These are phyloP conservation scores for Asarcornis scutulata DNA, from an alignment of 2,113 vertebrate genomes.

Conservation along the genomic window DNA sequence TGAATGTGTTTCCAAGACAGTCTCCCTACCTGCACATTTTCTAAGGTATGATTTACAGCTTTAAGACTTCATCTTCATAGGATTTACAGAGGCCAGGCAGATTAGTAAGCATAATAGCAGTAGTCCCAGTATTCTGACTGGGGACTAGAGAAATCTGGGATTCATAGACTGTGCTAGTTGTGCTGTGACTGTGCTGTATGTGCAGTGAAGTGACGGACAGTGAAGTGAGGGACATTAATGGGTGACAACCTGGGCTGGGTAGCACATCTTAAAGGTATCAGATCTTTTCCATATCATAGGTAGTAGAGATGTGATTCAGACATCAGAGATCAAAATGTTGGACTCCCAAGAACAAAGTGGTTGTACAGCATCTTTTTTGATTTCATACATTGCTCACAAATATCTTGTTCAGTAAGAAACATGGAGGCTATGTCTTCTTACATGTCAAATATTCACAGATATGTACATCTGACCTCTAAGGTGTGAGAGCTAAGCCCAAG, in stretches of 20 bases:
- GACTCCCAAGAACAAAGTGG: not conserved
- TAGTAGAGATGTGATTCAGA: not conserved
- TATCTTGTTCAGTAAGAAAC: not conserved
- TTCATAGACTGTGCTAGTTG: rapidly evolving
- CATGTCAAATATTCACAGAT: not conserved
- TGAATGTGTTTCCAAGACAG: not conserved
- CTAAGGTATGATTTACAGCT: not conserved
- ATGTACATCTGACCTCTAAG: not conserved
- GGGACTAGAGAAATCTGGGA: not conserved
- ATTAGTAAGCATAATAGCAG: not conserved
- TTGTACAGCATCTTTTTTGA: not conserved
- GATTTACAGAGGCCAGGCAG: not conserved
- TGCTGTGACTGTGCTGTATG: no score
- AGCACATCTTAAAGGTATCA: not conserved
- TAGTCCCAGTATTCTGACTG: not conserved
- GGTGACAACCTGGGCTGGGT: not conserved
- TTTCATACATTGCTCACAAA: not conserved
- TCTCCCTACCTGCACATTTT: not conserved
- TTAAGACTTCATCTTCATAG: rapidly evolving
- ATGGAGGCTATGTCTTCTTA: not conserved
- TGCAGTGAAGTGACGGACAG: not conserved
- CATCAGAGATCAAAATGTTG: rapidly evolving
- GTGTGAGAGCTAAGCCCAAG: rapidly evolving
- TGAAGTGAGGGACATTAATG: not conserved
- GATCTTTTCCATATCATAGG: not conserved